These are phyloP conservation scores for Triplophysa tibetana DNA, from an alignment of 2,113 vertebrate genomes.

Conservation along the genomic window DNA sequence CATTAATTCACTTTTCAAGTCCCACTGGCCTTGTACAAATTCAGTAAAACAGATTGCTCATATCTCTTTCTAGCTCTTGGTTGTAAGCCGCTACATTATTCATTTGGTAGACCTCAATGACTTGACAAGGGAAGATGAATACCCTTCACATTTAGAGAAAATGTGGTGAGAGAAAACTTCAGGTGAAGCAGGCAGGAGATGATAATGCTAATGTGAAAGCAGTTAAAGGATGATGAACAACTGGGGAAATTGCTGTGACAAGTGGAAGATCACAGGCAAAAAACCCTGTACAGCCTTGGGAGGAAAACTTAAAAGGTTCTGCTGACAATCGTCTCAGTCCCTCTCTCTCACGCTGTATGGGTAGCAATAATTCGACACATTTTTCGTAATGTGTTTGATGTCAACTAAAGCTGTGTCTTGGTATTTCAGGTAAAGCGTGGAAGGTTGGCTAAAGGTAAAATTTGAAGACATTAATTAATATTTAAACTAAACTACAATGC, in stretches of 20 bases:
- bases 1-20: constrained; percentile 25
- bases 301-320: constrained; percentile 32
- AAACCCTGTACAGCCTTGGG: constrained; percentile 59
- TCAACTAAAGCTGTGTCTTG: constrained; percentile 21
- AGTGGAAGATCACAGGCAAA: constrained; percentile 64
- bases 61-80: constrained; percentile 26
- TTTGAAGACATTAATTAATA: constrained; percentile 77
- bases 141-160: constrained; percentile 54
- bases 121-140: constrained; percentile 51
- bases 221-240: constrained; percentile 73
- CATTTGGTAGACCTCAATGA: constrained; percentile 29
- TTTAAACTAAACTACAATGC: constrained; percentile 69
- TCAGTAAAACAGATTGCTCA: constrained; percentile 17
- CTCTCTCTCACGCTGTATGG: background rate
- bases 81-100: constrained; percentile 12
- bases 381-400: constrained; percentile 38
- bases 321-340: constrained; percentile 30
- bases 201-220: constrained; percentile 70
- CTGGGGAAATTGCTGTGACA: constrained; percentile 72
- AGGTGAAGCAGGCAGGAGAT: constrained; percentile 68
- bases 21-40: background rate
- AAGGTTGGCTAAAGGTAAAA: constrained; percentile 76
- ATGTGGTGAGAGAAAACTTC: constrained; percentile 52
- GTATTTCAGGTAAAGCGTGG: constrained; percentile 45
- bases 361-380: constrained; percentile 34